Evolutionary conservation across 2,888 invertebrate genomes (phyloP).

Genomic region (Acheta domesticus): DNA sequence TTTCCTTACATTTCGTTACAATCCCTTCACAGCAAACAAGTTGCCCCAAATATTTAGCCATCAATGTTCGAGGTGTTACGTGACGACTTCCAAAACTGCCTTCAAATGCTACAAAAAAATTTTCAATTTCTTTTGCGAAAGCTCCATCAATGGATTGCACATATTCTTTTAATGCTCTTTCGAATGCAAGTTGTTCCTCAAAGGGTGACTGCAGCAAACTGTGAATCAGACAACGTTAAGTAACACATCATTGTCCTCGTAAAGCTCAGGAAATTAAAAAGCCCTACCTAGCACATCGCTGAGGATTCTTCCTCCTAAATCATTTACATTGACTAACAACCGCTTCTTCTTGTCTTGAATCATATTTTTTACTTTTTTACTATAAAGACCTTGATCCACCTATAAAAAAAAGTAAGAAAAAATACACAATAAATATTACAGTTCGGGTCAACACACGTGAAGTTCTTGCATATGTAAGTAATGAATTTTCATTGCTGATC

Average conservation of each 20-base stretch:
- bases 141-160: slow-evolving; percentile 77
- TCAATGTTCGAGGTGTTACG: slow-evolving; percentile 90
- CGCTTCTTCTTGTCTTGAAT: slow-evolving; percentile 75
- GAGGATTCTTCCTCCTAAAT: slow-evolving; percentile 81
- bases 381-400: slow-evolving; percentile 90
- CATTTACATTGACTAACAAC: slow-evolving; percentile 88
- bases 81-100: slow-evolving; percentile 97
- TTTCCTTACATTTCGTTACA: slow-evolving; percentile 75
- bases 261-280: background rate
- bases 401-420: slow-evolving; percentile 46
- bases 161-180: slow-evolving; percentile 86
- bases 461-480: background rate
- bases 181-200: slow-evolving; percentile 88
- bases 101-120: slow-evolving; percentile 91
- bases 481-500: no score
- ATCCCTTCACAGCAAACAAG: slow-evolving; percentile 97
- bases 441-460: background rate
- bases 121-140: slow-evolving; percentile 76
- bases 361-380: slow-evolving; percentile 85
- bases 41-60: slow-evolving; percentile 83
- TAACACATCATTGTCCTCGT: background rate
- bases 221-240: slow-evolving; percentile 31
- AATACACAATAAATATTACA: background rate
- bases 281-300: slow-evolving; percentile 62
- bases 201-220: slow-evolving; percentile 79